Conservation (phyloP, 2,113 vertebrate genomes). For the Urocynchramus pylzowi region DNA sequence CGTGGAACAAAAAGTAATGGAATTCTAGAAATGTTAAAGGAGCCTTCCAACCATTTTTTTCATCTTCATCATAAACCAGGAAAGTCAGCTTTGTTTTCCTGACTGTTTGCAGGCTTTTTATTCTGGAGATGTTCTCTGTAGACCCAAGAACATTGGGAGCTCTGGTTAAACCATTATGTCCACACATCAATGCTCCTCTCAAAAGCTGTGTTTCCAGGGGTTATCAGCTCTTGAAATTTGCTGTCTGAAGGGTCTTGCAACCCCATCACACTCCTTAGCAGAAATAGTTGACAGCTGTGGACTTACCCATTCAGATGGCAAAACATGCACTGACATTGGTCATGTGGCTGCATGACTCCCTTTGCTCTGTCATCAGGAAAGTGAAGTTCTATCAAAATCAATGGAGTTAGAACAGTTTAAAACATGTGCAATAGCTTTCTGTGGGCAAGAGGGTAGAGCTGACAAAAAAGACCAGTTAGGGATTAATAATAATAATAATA, state of each 20-base stretch:
- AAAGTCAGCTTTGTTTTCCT: not conserved
- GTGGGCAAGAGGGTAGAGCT: not conserved
- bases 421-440: not conserved
- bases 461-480: not conserved
- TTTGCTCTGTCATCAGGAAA: not conserved
- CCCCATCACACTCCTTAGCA: not conserved
- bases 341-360: not conserved
- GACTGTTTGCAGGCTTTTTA: not conserved
- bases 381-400: not conserved
- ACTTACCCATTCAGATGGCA: not conserved
- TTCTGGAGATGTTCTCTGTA: not conserved
- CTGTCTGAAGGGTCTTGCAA: not conserved
- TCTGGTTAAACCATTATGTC: not conserved
- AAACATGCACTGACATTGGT: not conserved
- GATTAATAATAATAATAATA: not conserved
- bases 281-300: not conserved
- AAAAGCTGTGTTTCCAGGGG: not conserved
- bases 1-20: not conserved
- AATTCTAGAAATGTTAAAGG: not conserved
- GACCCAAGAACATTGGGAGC: not conserved
- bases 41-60: not conserved
- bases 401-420: not conserved
- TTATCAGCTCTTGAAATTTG: not conserved
- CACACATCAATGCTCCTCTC: not conserved
- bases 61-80: not conserved